phyloP scores from a whole-genome alignment of 2,113 vertebrate species.

The Microtus oregoni region DNA sequence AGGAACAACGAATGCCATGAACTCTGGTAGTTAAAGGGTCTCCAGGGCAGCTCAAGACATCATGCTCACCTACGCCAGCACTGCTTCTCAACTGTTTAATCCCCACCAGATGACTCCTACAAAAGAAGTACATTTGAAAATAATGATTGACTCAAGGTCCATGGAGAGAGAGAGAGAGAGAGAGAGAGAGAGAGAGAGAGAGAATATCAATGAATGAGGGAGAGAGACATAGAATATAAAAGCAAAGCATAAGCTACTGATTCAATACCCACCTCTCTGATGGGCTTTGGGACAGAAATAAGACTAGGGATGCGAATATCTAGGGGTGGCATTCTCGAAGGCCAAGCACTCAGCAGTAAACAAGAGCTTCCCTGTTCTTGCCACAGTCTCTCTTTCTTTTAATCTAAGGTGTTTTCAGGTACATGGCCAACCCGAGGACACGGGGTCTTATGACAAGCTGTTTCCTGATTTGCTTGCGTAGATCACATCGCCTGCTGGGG shows the following conservation, averaged over 20 bases:
- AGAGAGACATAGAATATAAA: not conserved
- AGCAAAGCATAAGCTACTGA: not conserved
- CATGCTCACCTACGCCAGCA: not conserved
- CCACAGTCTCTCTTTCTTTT: not conserved
- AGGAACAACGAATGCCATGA: not conserved
- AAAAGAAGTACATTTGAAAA: constrained; percentile 16
- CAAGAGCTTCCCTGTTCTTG: not conserved
- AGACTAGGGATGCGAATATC: not conserved
- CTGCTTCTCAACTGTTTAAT: not conserved
- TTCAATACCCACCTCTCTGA: not conserved
- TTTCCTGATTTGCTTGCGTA: not conserved
- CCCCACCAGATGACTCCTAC: not conserved
- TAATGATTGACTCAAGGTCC: not conserved
- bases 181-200: no score
- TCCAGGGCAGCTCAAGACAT: not conserved
- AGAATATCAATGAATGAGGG: not conserved
- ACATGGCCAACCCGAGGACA: not conserved
- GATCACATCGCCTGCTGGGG: not conserved
- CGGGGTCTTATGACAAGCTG: not conserved
- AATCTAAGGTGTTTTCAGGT: not conserved
- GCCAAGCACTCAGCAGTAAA: not conserved
- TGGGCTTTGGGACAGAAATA: not conserved
- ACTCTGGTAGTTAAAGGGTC: not conserved
- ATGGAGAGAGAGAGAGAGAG: not conserved
- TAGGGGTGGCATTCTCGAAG: not conserved